Evolutionary conservation across 2,888 invertebrate species (phyloP).

Genomic region (Phytoseiulus persimilis): DNA sequence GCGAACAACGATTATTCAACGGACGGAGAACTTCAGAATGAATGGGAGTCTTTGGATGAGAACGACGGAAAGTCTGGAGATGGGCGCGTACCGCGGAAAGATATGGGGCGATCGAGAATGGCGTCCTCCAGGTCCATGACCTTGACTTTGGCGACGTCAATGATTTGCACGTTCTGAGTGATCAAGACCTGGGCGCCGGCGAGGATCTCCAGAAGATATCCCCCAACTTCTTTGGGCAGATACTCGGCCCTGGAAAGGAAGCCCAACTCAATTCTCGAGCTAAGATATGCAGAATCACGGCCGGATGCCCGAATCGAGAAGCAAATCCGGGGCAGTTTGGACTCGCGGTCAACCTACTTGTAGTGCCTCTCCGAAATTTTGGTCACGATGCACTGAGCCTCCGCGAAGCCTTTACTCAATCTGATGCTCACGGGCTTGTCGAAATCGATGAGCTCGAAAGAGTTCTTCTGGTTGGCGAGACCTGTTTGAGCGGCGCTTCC

Average conservation of each 20-base stretch:
- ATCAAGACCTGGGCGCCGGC: slow-evolving; percentile 56
- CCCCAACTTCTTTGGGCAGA: slow-evolving; percentile 65
- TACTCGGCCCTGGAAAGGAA: slow-evolving; percentile 61
- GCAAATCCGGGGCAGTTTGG: too few relatives aligned
- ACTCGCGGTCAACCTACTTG: not conserved
- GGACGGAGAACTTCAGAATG: not conserved
- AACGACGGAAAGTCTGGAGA: too few relatives aligned
- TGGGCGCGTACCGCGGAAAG: not conserved
- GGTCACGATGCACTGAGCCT: slow-evolving; percentile 23
- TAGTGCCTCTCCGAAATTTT: slow-evolving; percentile 21
- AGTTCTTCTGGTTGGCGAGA: not conserved
- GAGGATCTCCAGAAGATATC: slow-evolving; percentile 62
- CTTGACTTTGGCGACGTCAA: slow-evolving; percentile 55
- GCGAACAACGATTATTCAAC: not conserved
- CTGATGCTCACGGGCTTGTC: slow-evolving; percentile 18
- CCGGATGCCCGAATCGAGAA: too few relatives aligned
- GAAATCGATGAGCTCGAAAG: slow-evolving; percentile 5
- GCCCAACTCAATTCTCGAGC: not conserved
- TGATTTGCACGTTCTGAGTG: slow-evolving; percentile 62
- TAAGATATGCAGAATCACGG: too few relatives aligned
- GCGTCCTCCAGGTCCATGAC: slow-evolving; percentile 52
- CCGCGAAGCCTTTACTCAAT: slow-evolving; percentile 18
- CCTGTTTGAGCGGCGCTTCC: slow-evolving; percentile 19
- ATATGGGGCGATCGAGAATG: slow-evolving; percentile 47
- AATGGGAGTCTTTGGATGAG: too few relatives aligned